Evolutionary conservation across 2,797 vertebrate genomes (phyloP), one percentile per base, ranked within the genome.

Genomic region (Poecilia wingei): DNA sequence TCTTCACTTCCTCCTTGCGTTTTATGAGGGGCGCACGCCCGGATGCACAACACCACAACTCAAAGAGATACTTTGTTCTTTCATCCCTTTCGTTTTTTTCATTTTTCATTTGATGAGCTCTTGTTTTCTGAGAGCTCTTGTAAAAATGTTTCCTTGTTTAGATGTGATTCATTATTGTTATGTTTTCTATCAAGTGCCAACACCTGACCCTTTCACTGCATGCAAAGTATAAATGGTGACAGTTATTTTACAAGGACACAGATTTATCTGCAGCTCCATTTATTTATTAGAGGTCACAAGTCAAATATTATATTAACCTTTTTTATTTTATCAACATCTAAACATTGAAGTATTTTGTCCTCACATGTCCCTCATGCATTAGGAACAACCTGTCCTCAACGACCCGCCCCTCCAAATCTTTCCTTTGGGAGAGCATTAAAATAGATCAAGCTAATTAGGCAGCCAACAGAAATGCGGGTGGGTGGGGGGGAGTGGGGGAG

Each of bases 361-460:
- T 72, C 31, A 87, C 94, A 85, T 87, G 82, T 95, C 91, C 79
- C 28, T 93, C 91, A 93, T 93, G 95, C 91, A 90, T 96, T 93
- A 95, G 93, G 94, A 93, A 93, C 94, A 78, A 84, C 95, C 95
- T 97, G 95, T 95, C 92, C 94, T 90, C 92, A 95, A 95, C 93
- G 91, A 96, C 86, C 20, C 94, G 90, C 79, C 90, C 85, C 82
- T 93, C 90, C 86, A 93, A 92, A 95, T 93, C 91, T 94, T 80
- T 92, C 94, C 91, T 90, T n/a, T 88, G 96, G 91, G 82, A 96
- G 88, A 87, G 92, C 95, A 94, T 96, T 96, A 96, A 96, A 96
- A 96, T 96, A 95, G 95, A 97, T 97, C 95, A 89, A 93, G 91
- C 92, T 96, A 97, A 97, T 97, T 97, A 97, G 95, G 96, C 93